Evolutionary conservation across 92 coral and sea anemone genomes (phyloP).

Genomic region (Ricordea florida): DNA sequence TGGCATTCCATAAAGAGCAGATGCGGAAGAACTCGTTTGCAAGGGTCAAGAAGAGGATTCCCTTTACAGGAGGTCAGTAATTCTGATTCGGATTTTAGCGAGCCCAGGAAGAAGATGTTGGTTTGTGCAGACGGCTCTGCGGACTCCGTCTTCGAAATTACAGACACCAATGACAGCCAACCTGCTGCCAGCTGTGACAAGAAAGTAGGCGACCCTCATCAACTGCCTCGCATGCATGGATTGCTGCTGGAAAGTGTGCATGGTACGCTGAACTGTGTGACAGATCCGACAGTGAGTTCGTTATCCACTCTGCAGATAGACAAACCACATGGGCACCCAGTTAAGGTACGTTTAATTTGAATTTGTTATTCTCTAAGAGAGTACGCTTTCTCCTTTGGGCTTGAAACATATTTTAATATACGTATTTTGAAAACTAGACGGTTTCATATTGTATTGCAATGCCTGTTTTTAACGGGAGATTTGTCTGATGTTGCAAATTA

Average conservation of each 20-base stretch:
- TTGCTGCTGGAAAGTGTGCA: slow-evolving; percentile 61
- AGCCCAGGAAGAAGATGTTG: slow-evolving; percentile 15
- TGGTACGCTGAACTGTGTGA: slow-evolving; percentile 65
- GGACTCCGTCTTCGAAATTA: slow-evolving; percentile 52
- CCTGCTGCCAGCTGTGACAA: not conserved
- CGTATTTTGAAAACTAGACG: no score
- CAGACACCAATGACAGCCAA: slow-evolving; percentile 66
- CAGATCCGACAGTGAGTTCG: not conserved
- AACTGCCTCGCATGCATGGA: slow-evolving; percentile 49
- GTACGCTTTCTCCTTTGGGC: no score
- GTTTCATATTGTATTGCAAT: no score
- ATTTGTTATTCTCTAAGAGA: not conserved
- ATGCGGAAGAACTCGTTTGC: not conserved
- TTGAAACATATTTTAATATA: no score
- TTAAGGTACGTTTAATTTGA: not conserved
- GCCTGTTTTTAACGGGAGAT: no score
- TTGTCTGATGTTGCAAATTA: no score
- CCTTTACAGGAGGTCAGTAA: slow-evolving; percentile 6
- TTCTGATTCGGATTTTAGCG: slow-evolving; percentile 51
- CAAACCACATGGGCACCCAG: not conserved
- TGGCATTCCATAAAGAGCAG: slow-evolving; percentile 55
- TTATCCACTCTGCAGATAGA: slow-evolving; percentile 24
- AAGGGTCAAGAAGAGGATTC: not conserved
- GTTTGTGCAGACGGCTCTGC: slow-evolving; percentile 51
- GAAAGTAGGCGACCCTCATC: not conserved